These are phyloP conservation scores for Darevskia mixta DNA, from an alignment of 2,797 vertebrate species.

Conservation along the genomic window DNA sequence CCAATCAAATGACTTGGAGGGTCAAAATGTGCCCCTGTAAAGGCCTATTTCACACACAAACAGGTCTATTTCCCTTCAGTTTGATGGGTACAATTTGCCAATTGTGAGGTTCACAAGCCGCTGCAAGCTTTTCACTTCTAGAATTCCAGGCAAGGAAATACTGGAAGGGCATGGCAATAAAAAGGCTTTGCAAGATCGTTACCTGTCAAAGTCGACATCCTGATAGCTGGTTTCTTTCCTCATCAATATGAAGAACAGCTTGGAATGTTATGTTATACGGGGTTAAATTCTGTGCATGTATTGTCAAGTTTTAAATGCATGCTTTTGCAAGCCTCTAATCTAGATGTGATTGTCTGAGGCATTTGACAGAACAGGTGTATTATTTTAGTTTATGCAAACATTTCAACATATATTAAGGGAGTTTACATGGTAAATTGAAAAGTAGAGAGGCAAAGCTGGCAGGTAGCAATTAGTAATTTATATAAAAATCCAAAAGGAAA, in stretches of 20 bases:
- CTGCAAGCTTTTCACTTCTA: background rate
- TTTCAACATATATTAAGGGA: background rate
- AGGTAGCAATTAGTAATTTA: constrained; percentile 50
- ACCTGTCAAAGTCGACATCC: background rate
- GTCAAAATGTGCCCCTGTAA: background rate
- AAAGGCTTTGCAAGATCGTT: background rate
- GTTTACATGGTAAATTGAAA: constrained; percentile 1
- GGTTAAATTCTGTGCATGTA: constrained; percentile 26
- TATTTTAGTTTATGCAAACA: background rate
- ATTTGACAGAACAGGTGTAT: constrained; percentile 6
- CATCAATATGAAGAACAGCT: background rate
- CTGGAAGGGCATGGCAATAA: background rate
- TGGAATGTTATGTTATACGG: background rate
- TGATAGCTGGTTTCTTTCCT: background rate
- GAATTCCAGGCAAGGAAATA: background rate
- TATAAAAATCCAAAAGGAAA: constrained; percentile 47
- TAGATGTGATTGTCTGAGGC: background rate
- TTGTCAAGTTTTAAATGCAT: constrained; percentile 6
- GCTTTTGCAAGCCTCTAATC: constrained; percentile 23
- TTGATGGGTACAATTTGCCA: background rate
- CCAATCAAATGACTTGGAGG: background rate
- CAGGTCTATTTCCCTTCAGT: background rate
- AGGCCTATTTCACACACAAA: background rate
- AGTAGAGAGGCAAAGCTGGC: constrained; percentile 45
- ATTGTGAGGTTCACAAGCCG: background rate